Evolutionary conservation across 2,888 invertebrate species (phyloP), one percentile per base, ranked within the genome.

Genomic region (Tetramorium bicarinatum): DNA sequence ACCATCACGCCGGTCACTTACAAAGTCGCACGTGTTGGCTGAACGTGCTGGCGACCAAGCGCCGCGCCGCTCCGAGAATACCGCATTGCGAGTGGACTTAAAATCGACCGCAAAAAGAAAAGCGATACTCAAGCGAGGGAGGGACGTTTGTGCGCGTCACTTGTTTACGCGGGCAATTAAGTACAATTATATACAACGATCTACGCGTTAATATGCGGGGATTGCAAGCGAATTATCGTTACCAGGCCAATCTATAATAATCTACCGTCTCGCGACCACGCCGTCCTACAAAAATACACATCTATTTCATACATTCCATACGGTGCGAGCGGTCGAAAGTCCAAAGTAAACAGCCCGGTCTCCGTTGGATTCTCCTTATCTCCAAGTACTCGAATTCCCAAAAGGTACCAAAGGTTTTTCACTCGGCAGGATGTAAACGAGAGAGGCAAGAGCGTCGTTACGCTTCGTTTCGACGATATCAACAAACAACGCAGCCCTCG

Each of bases 1-100:
- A 25, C 15, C 34, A 8, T 76, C n/a, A 8, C 38, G 18, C 49
- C 59, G 56, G 34, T 71, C 59, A 44, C 56, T 38, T 6, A 44
- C 38, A 8, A 13, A 80, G 34, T 47, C 56, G n/a, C 71, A 47
- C 56, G 34, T 71, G 79, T 71, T 29, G 11, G 29, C 3, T 34
- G 29, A 29, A 3, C 47, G 47, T 15, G 15, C 29, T 29, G n/a
- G 21, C 15, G 29, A 2, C 59, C 15, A 3, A 9, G 64, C 47
- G 52, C 21, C 21, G 25, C 25, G 25, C 29, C 29, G 52, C 38
- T 79, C 34, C 69, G 18, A 80, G 34, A 80, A 80, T 72, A 72
- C 3, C 56, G 15, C 38, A 18, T 25, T 13, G 18, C 21, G 34
- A 44, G 34, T 6, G 21, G 34, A 8, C 13, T 41, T 6, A 15